Base-by-base conservation (phyloP, 2,888 invertebrate genomes). In the Leptopilina drosophilae region DNA sequence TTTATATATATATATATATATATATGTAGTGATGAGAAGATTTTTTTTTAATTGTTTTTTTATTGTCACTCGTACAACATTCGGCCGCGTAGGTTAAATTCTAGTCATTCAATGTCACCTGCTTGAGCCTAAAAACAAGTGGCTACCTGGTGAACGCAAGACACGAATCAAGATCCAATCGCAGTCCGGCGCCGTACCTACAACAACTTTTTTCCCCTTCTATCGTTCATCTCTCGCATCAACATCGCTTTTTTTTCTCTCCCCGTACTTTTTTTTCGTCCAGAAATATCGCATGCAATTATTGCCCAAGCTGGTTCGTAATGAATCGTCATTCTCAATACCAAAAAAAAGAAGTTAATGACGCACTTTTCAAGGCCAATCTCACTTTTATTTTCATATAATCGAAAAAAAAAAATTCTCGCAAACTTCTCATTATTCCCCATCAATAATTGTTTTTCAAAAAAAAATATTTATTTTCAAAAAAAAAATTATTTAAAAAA, bases 31-130 rank as follows among this genome's bases (percentile, higher is more conserved):
- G 9, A 46, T 0, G 46, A 46, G 9, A 9, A 20, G 12, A 11
- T 12, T 20, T 12, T 66, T 46, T 46, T 33, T 20, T 69, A 12
- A 12, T 53, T 69, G 5, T 69, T 26, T 69, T 20, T 69, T 26
- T 53, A 33, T 66, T 66, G 40, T 62, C 62, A 62, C 67, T 33
- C 33, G 59, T 77, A 46, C 9, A 46, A 8, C 77, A 59, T 56
- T 12, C 78, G 67, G 42, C 53, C 46, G 73, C 78, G 78, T 64
- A 53, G 65, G 75, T 78, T 69, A 56, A 64, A 64, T 76, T 76
- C 78, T 79, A 78, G 78, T 79, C 81, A 78, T 73, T 81, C 79
- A 80, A 81, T 78, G 79, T 82, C 76, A 79, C 80, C 77, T 77
- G 82, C 67, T 81, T 81, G 46, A 64, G 66, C 49, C 66, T 46